phyloP scores from a whole-genome alignment of 2,797 vertebrate genomes.

The Hapalemur alaotrensis region DNA sequence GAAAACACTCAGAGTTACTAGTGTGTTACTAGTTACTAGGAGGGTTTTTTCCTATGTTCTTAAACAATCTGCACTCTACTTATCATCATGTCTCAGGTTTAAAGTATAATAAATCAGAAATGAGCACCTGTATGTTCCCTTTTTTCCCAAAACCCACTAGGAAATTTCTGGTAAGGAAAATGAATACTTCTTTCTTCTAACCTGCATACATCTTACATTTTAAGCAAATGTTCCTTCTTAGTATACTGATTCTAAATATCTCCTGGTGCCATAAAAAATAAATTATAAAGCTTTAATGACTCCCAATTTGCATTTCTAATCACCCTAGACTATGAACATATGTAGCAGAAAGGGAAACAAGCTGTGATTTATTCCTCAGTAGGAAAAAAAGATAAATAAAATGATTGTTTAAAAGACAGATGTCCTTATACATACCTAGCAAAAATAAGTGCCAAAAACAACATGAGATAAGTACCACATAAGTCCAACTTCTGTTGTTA shows the following conservation, averaged over 20 bases:
- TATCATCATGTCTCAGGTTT: neutral
- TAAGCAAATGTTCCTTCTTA: slow-evolving; percentile 48
- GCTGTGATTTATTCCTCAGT: slow-evolving; percentile 37
- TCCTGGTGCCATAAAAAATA: neutral
- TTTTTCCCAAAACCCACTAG: neutral
- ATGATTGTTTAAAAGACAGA: slow-evolving; percentile 56
- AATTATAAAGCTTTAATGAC: slow-evolving; percentile 40
- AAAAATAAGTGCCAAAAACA: slow-evolving; percentile 49
- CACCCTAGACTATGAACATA: neutral
- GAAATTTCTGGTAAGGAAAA: neutral
- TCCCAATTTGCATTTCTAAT: slow-evolving; percentile 54
- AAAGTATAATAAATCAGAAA: slow-evolving; percentile 12
- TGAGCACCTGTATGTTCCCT: neutral
- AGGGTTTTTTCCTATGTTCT: neutral
- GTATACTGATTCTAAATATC: slow-evolving; percentile 55
- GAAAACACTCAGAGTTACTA: neutral
- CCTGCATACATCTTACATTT: slow-evolving; percentile 29
- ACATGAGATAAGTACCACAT: neutral
- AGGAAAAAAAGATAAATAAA: neutral
- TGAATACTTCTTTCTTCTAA: slow-evolving; percentile 10
- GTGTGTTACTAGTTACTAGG: neutral
- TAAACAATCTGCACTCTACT: neutral
- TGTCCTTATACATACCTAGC: slow-evolving; percentile 48
- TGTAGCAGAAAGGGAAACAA: slow-evolving; percentile 1
- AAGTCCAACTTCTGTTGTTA: neutral